Conservation (phyloP, 2,113 vertebrate species). For the Sinocyclocheilus rhinocerous region DNA sequence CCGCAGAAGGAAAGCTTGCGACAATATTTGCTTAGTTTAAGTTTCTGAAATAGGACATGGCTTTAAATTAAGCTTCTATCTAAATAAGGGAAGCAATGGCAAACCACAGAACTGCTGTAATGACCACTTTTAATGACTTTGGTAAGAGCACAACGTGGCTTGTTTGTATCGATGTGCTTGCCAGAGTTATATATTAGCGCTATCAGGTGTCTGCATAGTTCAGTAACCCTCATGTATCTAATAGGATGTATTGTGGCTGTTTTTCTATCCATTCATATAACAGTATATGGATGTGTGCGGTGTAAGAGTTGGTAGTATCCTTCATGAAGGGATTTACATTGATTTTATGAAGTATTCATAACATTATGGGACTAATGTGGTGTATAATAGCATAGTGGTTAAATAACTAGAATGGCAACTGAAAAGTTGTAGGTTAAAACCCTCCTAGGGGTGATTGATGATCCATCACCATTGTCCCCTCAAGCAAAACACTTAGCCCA, state of each 20-base stretch:
- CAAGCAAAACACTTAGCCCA: neutral
- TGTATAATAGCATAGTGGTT: neutral
- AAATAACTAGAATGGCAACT: neutral
- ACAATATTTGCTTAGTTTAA: slow-evolving; percentile 39
- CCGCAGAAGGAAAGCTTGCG: neutral
- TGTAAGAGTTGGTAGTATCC: neutral
- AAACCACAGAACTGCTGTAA: slow-evolving; percentile 27
- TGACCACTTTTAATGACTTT: slow-evolving; percentile 46
- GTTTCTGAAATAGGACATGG: slow-evolving; percentile 29
- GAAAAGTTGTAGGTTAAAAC: slow-evolving; percentile 2
- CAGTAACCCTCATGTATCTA: neutral
- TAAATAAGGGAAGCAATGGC: neutral
- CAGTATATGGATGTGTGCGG: neutral
- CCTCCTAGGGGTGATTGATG: neutral
- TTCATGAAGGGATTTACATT: neutral
- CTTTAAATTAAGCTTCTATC: slow-evolving; percentile 34
- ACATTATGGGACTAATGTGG: slow-evolving; percentile 18
- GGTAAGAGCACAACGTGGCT: neutral
- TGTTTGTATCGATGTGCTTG: neutral
- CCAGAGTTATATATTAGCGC: neutral
- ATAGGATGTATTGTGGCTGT: neutral
- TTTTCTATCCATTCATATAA: neutral
- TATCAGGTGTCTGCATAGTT: neutral
- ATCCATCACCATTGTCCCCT: slow-evolving; percentile 14
- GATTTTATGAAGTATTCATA: neutral